Base-by-base conservation (phyloP, 2,797 vertebrate genomes). In the Neosilurus hyrtlii region DNA sequence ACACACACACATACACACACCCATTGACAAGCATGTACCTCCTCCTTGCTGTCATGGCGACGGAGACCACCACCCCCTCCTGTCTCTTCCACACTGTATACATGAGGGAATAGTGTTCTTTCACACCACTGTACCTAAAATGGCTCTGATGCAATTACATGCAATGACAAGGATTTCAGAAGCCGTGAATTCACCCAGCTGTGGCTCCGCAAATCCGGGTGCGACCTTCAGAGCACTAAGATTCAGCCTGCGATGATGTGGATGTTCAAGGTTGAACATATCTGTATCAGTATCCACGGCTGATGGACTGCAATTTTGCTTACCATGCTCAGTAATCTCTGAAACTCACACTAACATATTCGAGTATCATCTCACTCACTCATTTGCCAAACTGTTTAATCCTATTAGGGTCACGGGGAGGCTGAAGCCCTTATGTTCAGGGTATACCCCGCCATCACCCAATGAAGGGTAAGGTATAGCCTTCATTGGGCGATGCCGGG, bases 61-160 rank as follows among this genome's bases (percentile, higher is more conserved):
- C 83, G 35, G 65, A 62, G 84, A 79, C 54, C 51, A 12, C 26
- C 75, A 20, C 7, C 8, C 35, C 8, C 35, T 3, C 9, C 4
- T 12, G 14, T 1, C 12, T 65, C 15, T 52, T 79, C 76, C 66
- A 80, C 79, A 62, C 56, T 5, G n/a, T 71, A 62, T 49, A 70
- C 37, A 72, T 9, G 67, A 73, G 81, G 83, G 84, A 78, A 80
- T 37, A 35, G 22, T 79, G 81, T 83, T 83, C 52, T 54, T 82
- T 65, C 37, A 56, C 78, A 72, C 79, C 18, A 81, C 79, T 71
- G 62, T 78, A 77, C 59, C 82, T 84, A 85, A 88, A 85, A 88
- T 88, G 87, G 87, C 83, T 83, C 83, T 78, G 68, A 61, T 82
- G 76, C 57, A 71, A 84, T 78, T 77, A 74, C 71, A 74, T 18